Conservation (phyloP, 2,113 vertebrate genomes). For the Peucedramus taeniatus region DNA sequence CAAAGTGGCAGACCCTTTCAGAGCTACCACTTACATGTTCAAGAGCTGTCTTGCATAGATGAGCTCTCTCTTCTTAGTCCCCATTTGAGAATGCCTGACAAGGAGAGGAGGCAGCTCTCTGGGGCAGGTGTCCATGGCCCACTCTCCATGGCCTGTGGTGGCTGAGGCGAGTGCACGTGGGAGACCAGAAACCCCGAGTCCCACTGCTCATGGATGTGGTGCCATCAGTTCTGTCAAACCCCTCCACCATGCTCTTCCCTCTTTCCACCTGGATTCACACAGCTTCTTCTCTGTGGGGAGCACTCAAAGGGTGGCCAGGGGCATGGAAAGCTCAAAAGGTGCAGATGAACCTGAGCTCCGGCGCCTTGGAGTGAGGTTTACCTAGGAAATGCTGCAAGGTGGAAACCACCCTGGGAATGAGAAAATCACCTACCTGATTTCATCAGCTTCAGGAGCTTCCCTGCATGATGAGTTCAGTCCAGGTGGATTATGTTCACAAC, state of each 20-base stretch:
- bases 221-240: not conserved
- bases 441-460: not conserved
- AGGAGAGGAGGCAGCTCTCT: not conserved
- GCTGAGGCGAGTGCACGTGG: accelerated
- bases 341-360: not conserved
- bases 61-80: not conserved
- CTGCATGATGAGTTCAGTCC: accelerated
- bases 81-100: not conserved
- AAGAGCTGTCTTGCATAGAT: not conserved
- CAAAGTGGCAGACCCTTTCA: not conserved
- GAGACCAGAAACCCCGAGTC: not conserved
- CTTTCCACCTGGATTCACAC: not conserved
- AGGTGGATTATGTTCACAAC: not conserved
- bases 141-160: not conserved
- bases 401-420: not conserved
- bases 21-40: accelerated
- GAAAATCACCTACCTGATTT: not conserved
- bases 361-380: not conserved
- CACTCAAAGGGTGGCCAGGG: not conserved
- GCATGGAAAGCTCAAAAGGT: not conserved
- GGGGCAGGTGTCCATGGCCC: too few relatives aligned
- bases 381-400: not conserved
- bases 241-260: not conserved
- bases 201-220: not conserved
- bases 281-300: not conserved